These are phyloP conservation scores for Carassius carassius DNA, from an alignment of 2,113 vertebrate genomes.

Conservation along the genomic window DNA sequence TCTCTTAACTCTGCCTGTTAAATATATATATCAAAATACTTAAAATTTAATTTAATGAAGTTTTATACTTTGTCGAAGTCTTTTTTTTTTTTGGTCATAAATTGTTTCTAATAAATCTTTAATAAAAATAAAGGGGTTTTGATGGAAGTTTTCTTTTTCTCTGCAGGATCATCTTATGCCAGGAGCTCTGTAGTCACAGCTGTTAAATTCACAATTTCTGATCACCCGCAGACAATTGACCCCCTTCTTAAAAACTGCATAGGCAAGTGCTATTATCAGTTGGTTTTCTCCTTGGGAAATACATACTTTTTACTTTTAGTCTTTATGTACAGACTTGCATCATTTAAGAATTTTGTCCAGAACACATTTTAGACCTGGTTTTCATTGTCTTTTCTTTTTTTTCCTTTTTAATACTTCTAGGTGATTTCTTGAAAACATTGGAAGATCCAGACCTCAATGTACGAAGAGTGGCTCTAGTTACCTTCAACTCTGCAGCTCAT, in stretches of 20 bases:
- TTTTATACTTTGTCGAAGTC: no score
- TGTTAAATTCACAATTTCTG: constrained; percentile 98
- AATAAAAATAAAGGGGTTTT: not conserved
- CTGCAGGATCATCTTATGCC: constrained; percentile 92
- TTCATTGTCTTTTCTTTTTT: not conserved
- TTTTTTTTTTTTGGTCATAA: no score
- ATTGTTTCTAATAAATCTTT: not conserved
- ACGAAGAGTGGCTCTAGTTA: constrained; percentile 93
- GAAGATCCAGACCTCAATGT: constrained; percentile 98
- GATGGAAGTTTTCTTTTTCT: not conserved
- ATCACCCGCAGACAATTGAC: constrained; percentile 96
- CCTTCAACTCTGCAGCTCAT: constrained; percentile 97
- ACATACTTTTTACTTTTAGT: not conserved
- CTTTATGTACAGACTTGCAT: not conserved
- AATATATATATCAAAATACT: not conserved
- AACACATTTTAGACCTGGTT: not conserved
- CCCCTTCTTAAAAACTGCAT: constrained; percentile 97
- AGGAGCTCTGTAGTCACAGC: constrained; percentile 97
- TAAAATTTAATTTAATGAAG: no score
- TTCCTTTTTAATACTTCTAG: constrained; percentile 72
- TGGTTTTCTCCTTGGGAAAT: not conserved
- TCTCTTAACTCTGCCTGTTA: not conserved
- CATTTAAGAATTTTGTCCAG: not conserved
- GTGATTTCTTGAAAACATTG: constrained; percentile 96
- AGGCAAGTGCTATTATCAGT: constrained; percentile 72